Base-by-base conservation (phyloP, 2,888 invertebrate genomes). In the Chymomyza amoena region DNA sequence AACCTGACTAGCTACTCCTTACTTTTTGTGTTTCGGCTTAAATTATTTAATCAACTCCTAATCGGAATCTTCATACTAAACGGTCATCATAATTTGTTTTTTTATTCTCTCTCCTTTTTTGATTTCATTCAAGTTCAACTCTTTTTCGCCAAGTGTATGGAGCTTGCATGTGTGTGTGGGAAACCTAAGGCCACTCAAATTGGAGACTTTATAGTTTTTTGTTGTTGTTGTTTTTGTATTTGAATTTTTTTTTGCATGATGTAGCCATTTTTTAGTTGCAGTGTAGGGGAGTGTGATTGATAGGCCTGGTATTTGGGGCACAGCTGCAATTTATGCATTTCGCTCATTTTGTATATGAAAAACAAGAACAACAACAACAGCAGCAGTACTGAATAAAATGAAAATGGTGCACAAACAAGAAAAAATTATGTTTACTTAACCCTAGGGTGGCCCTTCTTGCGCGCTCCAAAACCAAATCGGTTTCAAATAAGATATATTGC, bases 241-340 rank as follows among this genome's bases (percentile, higher is more conserved):
- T 3, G 25, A 4, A 25, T 51, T 54, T 72, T 66, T 56, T 64
- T 7, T 5, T 28, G 2, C 65, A 60, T 62, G 56, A n/a, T 61
- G 60, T 32, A 59, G 52, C 28, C 15, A 20, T 67, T 18, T 64
- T 2, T n/a, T 56, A 25, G 60, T 18, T 63, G 28, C 28, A 25
- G 20, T 25, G 57, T 10, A 16, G 16, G 15, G 20, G 20, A 70
- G 51, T 57, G 61, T 80, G 74, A 80, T 80, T 66, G 80, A 80
- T 76, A 64, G 69, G 71, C 25, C 15, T 50, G 45, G 3, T 59
- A 45, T 59, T 36, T 56, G 36, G 51, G 51, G 5, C 50, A 66
- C 80, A 82, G 82, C 80, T 82, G 82, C 82, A 78, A 56, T 80
- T 84, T 74, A 84, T 76, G 75, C 74, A 51, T 50, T 20, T 32